Conservation (phyloP, 2,888 invertebrate genomes). For the Gonocerus acuteangulatus region DNA sequence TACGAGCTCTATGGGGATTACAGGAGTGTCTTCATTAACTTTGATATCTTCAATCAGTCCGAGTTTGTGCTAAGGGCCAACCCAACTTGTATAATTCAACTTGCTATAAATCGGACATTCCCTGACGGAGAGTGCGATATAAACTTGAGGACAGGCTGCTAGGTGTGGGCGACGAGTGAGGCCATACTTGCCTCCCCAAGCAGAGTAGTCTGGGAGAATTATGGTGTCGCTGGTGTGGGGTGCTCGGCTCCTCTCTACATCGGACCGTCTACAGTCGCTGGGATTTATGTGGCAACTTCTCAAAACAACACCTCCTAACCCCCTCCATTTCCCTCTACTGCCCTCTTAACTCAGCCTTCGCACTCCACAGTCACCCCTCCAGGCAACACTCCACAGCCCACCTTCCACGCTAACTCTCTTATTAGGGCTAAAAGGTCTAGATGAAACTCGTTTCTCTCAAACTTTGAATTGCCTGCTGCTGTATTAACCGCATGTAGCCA, state of each 20-base stretch:
- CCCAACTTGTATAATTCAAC: too few relatives aligned
- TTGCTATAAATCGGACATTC: too few relatives aligned
- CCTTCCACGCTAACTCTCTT: too few relatives aligned
- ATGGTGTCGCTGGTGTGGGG: neutral
- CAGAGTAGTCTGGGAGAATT: too few relatives aligned
- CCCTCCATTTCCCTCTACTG: neutral
- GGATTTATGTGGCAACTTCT: constrained; percentile 21
- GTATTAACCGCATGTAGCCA: neutral
- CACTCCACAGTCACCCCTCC: too few relatives aligned
- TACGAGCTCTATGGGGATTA: too few relatives aligned
- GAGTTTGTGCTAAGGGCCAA: too few relatives aligned
- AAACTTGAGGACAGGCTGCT: too few relatives aligned
- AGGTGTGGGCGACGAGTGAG: neutral
- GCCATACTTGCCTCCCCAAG: neutral
- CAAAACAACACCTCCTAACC: constrained; percentile 14
- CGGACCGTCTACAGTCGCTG: neutral
- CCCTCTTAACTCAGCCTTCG: neutral
- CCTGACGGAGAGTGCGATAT: too few relatives aligned
- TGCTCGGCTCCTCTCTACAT: neutral
- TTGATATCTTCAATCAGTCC: too few relatives aligned
- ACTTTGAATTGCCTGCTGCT: neutral
- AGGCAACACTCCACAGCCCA: too few relatives aligned
- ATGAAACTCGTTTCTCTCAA: neutral
- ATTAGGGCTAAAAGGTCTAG: neutral
- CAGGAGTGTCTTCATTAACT: too few relatives aligned